A percentile compares a stretch with the other conserved stretches of the same genome.
phyloP scores from a whole-genome alignment of 2,113 vertebrate species.

The Atrichornis clamosus region DNA sequence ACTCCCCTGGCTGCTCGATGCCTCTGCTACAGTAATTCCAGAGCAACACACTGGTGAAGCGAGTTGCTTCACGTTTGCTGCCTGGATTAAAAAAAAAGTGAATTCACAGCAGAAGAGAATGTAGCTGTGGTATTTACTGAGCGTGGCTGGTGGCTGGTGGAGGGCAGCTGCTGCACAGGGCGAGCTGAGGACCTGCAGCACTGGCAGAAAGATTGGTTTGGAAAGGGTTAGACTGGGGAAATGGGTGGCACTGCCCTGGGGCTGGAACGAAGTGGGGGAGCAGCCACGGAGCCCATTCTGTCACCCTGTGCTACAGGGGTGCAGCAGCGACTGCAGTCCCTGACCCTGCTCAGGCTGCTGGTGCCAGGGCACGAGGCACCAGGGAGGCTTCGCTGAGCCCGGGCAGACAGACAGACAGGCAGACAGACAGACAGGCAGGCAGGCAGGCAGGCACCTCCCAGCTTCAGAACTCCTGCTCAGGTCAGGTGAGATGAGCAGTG shows the following conservation, averaged over 20 bases:
- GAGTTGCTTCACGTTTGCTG: constrained; percentile 50
- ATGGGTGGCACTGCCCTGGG: neutral
- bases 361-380: neutral
- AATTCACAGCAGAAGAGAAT: neutral
- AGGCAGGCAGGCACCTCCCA: neutral
- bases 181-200: neutral
- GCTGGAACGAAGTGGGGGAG: neutral
- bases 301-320: neutral
- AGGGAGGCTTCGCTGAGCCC: neutral
- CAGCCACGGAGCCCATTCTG: neutral
- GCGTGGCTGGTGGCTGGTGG: neutral
- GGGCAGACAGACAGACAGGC: neutral
- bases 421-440: too few species aligned
- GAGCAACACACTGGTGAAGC: constrained; percentile 23
- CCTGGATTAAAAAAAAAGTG: constrained; percentile 12
- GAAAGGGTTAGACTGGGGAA: neutral
- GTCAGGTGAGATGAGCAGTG: neutral
- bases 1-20: constrained; percentile 9
- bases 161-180: neutral
- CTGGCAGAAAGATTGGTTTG: neutral
- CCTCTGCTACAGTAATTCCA: constrained; percentile 22
- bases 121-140: neutral
- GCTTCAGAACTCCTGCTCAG: neutral
- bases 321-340: neutral
- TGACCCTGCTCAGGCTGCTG: neutral